Evolutionary conservation across 35 echinoderm and acorn worm genomes (phyloP), one percentile per base, ranked within the genome.

Genomic region (Apostichopus parvimensis): DNA sequence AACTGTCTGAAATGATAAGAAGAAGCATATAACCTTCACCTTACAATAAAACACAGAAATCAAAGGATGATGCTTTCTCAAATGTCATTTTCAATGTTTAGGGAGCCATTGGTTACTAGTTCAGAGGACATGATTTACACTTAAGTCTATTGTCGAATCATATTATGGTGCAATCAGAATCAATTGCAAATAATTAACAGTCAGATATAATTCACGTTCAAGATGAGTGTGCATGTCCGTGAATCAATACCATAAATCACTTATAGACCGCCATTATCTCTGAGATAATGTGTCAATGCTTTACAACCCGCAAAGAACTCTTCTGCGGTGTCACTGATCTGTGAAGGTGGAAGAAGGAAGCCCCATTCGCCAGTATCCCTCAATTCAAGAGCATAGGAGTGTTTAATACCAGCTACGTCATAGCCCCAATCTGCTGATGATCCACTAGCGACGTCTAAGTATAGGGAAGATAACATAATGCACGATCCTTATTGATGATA

Each of bases 371-470:
- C 97, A 14, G 92, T 94, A 70, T 98, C 97, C 57, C 97, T 91
- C 9, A 95, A 92, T 77, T 98, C 97, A 1, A 95, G 77, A 25
- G 97, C 94, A 76, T 93, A 96, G 6, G 94, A 93, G 66, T 98
- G 92, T 55, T 90, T 93, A 22, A 98, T 95, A 5, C 91, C 93
- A 52, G 93, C 93, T 54, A 90, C 93, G 18, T 92, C 97, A 56
- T 98, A 98, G 6, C 90, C 94, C 97, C 97, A 98, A 55, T 98
- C 97, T 14, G 89, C 88, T 56, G 92, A 95, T 1, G 94, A 94
- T 6, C 97, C 97, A 45, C 92, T 92, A 8, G 97, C 94, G 1
- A 87, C 85, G 90, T 98, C 97, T 98, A 57, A 58, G 34, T 45
- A 45, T 4, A 45, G 34, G 56, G 8, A 11, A 18, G 23, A 66